A percentile compares a stretch with the other conserved stretches of the same genome.
Evolutionary conservation across 2,888 invertebrate genomes (phyloP).

Genomic region (Microplitis manilae): DNA sequence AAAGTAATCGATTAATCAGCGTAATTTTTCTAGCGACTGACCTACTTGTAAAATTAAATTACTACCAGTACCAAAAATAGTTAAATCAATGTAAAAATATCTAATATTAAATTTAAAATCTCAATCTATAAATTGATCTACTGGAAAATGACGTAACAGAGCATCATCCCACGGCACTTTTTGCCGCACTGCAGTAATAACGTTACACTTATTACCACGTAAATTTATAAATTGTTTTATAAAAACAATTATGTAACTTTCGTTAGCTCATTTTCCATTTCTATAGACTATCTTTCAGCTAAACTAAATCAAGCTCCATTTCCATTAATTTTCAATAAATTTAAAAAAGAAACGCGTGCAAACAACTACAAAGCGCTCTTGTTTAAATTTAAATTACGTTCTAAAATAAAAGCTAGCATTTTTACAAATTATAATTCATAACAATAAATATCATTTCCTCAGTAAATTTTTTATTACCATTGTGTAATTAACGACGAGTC

Average conservation of each 20-base stretch:
- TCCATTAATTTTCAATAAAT: no score
- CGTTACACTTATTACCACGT: not conserved
- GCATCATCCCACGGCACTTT: conserved; percentile 20
- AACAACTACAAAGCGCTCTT: no score
- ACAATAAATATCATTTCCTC: not conserved
- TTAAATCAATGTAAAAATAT: not conserved
- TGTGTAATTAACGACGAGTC: conserved; percentile 16
- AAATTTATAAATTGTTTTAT: conserved; percentile 4
- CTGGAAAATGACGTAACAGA: conserved; percentile 17
- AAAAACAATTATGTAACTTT: not conserved
- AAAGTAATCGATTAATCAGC: not conserved
- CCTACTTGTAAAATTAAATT: not conserved
- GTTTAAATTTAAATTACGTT: no score
- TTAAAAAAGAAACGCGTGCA: no score
- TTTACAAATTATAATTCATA: no score
- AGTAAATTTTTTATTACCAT: conserved; percentile 25
- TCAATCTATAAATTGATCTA: conserved; percentile 17
- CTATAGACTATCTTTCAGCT: not conserved
- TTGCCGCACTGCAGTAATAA: conserved; percentile 31
- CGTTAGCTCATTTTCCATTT: not conserved
- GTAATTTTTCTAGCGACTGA: not conserved
- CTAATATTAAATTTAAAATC: not conserved
- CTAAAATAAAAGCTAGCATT: not conserved
- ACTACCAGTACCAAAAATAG: not conserved
- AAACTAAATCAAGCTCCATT: not conserved